Percentiles rank a stretch among this genome's conserved stretches.
These are phyloP conservation scores for Adela reaumurella DNA, from an alignment of 2,888 invertebrate genomes.

Conservation along the genomic window DNA sequence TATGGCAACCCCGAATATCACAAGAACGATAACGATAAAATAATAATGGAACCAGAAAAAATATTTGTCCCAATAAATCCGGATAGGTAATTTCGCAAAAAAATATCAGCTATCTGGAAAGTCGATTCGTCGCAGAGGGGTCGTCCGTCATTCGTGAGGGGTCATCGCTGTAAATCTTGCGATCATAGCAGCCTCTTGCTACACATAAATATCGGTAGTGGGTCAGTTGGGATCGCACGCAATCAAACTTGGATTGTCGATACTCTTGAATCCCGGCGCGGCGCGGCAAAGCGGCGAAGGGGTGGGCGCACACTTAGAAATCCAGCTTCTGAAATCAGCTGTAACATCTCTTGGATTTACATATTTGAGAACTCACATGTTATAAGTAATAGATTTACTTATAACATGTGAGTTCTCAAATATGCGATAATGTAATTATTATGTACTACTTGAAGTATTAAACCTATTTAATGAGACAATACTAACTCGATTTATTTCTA, in stretches of 20 bases:
- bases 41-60: neutral
- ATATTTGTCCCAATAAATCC: conserved; percentile 1
- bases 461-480: too few species aligned
- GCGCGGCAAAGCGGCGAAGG: neutral
- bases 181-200: conserved; percentile 19
- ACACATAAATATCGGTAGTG: conserved; percentile 23
- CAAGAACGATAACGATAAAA: neutral
- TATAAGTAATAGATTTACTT: too few species aligned
- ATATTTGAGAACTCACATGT: too few species aligned
- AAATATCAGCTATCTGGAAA: neutral
- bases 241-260: conserved; percentile 30
- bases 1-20: neutral
- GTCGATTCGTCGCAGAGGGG: conserved; percentile 23
- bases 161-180: conserved; percentile 32
- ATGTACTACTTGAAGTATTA: too few species aligned
- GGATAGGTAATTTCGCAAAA: neutral
- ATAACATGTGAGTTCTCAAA: too few species aligned
- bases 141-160: conserved; percentile 32
- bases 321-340: too few species aligned
- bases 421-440: too few species aligned
- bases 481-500: too few species aligned
- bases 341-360: too few species aligned
- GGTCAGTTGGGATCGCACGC: conserved; percentile 33
- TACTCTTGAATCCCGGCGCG: too few species aligned
- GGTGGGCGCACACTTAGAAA: too few species aligned